A percentile compares a stretch with the other conserved stretches of the same genome.
phyloP scores from a whole-genome alignment of 2,113 vertebrate genomes.

The Cololabis saira region DNA sequence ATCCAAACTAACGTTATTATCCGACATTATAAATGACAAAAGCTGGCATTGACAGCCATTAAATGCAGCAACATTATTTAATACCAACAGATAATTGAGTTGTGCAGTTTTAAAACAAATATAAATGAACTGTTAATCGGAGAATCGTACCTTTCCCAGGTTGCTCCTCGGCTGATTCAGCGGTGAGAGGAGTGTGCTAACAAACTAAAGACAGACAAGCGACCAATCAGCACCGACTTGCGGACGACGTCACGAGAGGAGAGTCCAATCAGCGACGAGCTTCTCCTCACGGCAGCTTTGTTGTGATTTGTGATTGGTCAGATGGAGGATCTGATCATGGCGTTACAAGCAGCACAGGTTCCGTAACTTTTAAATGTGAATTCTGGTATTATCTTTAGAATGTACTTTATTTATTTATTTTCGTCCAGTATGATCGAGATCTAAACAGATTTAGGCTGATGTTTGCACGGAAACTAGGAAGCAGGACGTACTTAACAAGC shows the following conservation, averaged over 20 bases:
- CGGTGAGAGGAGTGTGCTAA: rapidly evolving
- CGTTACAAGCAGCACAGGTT: conserved; percentile 32
- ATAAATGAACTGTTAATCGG: rapidly evolving
- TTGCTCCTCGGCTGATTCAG: conserved; percentile 3
- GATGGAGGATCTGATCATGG: conserved; percentile 77
- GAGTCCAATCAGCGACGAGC: conserved; percentile 56
- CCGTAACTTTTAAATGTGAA: too few relatives aligned
- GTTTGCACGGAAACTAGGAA: too few relatives aligned
- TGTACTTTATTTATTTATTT: too few relatives aligned
- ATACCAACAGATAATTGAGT: rapidly evolving
- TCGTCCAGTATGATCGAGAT: too few relatives aligned
- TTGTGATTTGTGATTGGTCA: conserved; percentile 68
- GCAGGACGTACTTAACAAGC: too few relatives aligned
- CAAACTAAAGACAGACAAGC: background rate
- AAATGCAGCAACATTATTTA: rapidly evolving
- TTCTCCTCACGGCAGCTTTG: conserved; percentile 38
- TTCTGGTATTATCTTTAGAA: too few relatives aligned
- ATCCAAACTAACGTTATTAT: too few relatives aligned
- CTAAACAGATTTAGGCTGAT: too few relatives aligned
- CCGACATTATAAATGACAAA: too few relatives aligned
- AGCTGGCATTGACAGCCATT: background rate
- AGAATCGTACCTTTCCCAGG: conserved; percentile 18
- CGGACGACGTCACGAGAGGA: rapidly evolving
- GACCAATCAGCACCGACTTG: conserved; percentile 6
- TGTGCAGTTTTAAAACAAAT: background rate